Base-by-base conservation (phyloP, 2,888 invertebrate species). In the Ornithoptera priamus region DNA sequence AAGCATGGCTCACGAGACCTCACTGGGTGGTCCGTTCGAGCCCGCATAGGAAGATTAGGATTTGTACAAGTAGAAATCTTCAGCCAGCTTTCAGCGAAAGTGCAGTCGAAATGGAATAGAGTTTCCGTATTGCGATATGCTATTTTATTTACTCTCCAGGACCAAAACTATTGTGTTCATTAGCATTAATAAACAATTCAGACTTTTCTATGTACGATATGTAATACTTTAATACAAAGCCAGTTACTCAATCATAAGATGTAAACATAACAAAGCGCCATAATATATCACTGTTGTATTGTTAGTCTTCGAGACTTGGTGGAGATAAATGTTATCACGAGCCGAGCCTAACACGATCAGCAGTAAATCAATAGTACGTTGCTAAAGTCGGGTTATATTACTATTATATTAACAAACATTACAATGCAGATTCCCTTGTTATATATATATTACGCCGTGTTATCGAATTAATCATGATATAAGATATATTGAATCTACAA, bases 321-420 rank as follows among this genome's bases (percentile, higher is more conserved):
- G 15, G 59, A 71, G 65, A 68, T 61, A 62, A 68, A 68, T 68
- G 65, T 65, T 61, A 22, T 24, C 60, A 62, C 68, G 20, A 18
- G 64, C 42, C 42, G 53, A 65, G 56, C 58, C 58, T 57, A 69
- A 62, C 62, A 46, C 59, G 53, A 53, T 56, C 20, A 42, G 63
- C 24, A 73, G 66, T 74, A 76, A 76, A 77, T 74, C 80, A 86
- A 82, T 81, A 82, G 81, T 77, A 81, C 75, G 78, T 79, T 81
- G 80, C 57, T 62, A 72, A 71, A 76, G 73, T 39, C 57, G 72
- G 71, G 76, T 78, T 77, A 78, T 82, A 82, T 83, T 81, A 82
- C 75, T 74, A 80, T 87, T 85, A 84, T 83, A 85, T 85, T 81
- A 70, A 79, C 80, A 83, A 85, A 80, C 76, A 76, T 78, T 78